These are phyloP conservation scores for Oreochromis tanganicae DNA, from an alignment of 2,113 vertebrate species.

Conservation along the genomic window DNA sequence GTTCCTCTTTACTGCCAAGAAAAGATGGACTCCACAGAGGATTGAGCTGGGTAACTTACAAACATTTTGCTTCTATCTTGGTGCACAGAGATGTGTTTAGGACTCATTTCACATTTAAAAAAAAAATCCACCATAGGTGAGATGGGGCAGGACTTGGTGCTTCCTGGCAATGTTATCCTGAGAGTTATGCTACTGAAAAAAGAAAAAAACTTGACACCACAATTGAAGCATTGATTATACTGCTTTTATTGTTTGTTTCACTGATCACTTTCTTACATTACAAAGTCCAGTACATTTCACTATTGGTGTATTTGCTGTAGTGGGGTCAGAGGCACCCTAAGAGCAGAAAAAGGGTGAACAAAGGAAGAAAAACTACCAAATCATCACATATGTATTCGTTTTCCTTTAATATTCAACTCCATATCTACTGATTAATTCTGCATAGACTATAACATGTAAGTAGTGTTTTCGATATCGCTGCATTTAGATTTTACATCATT, in stretches of 20 bases:
- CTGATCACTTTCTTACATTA: neutral
- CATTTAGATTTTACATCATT: neutral
- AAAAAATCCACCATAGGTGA: neutral
- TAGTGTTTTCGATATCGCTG: neutral
- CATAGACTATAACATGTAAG: neutral
- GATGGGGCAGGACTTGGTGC: neutral
- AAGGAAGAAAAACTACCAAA: too few species aligned
- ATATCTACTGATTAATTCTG: neutral
- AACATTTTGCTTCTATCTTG: neutral
- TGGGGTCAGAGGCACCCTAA: neutral
- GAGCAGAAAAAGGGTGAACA: neutral
- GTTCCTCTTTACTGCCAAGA: too few species aligned
- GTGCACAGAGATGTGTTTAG: neutral
- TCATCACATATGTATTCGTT: too few species aligned
- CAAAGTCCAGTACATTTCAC: neutral
- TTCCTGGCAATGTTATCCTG: neutral
- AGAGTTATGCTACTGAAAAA: neutral
- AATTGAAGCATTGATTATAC: neutral
- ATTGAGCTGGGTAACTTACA: neutral
- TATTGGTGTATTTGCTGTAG: neutral
- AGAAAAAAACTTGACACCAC: neutral
- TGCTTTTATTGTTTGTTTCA: neutral
- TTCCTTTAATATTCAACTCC: too few species aligned
- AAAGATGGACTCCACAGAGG: too few species aligned
- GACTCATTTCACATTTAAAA: neutral